Evolutionary conservation across 1,140 invertebrate species (phyloP).

Genomic region (Philaenus spumarius): DNA sequence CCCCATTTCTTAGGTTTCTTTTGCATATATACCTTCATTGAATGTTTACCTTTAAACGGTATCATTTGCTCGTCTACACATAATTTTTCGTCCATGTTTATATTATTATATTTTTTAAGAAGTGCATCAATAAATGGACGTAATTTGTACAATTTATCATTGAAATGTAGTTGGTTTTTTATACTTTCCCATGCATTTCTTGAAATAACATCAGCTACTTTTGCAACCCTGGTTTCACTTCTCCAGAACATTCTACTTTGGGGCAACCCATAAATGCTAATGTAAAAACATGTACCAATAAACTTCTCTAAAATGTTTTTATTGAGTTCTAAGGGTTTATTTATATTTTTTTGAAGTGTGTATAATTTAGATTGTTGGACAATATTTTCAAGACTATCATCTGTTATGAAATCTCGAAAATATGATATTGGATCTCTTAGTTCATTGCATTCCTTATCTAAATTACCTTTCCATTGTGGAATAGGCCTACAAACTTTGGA

Average conservation of each 20-base stretch:
- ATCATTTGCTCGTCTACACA: no score
- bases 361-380: no score
- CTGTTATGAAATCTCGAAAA: no score
- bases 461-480: no score
- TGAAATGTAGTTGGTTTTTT: not conserved
- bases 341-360: no score
- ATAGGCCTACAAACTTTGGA: no score
- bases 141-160: not conserved
- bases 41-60: not conserved
- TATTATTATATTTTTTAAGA: not conserved
- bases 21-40: not conserved
- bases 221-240: not conserved
- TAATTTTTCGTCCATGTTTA: not conserved
- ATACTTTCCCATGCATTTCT: not conserved
- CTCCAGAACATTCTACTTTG: not conserved
- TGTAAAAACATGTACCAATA: no score
- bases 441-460: no score
- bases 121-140: not conserved
- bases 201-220: not conserved
- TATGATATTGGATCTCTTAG: no score
- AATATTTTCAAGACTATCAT: no score
- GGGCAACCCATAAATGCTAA: not conserved
- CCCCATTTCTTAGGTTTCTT: not conserved
- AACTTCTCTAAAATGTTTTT: no score
- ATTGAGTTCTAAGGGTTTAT: no score